These are phyloP conservation scores for Dendrocopos noguchii DNA, from an alignment of 2,113 vertebrate species.

Conservation along the genomic window DNA sequence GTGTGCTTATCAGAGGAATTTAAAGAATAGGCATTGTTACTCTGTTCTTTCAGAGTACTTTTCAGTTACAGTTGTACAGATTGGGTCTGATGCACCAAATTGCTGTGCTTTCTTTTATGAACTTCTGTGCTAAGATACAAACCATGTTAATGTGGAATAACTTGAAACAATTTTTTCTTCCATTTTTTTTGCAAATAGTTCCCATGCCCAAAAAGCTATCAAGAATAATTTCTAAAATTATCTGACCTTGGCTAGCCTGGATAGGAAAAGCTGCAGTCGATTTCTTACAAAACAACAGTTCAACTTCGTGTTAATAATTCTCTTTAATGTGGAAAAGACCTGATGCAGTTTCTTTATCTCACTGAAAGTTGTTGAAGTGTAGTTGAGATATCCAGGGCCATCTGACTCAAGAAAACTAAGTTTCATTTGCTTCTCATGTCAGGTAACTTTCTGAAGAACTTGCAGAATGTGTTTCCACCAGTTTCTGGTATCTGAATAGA, in stretches of 20 bases:
- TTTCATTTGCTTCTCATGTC: neutral
- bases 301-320: neutral
- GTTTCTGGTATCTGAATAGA: neutral
- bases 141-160: neutral
- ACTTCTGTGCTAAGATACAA: neutral
- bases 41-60: constrained; percentile 13
- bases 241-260: neutral
- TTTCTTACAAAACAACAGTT: neutral
- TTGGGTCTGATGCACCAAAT: neutral
- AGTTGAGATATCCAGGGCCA: neutral
- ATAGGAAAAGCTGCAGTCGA: neutral
- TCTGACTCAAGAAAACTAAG: neutral
- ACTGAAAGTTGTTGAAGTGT: neutral
- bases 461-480: neutral
- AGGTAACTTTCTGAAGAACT: neutral
- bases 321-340: neutral
- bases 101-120: neutral
- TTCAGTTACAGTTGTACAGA: constrained; percentile 1
- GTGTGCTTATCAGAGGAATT: constrained; percentile 34
- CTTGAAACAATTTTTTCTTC: neutral
- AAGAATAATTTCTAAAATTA: neutral
- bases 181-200: neutral
- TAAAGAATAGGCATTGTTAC: constrained; percentile 34
- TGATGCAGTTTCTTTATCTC: neutral
- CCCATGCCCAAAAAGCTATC: neutral